A percentile compares a stretch with the other conserved stretches of the same genome.
Evolutionary conservation across 2,113 vertebrate genomes (phyloP).

Genomic region (Pollimyrus isidori): DNA sequence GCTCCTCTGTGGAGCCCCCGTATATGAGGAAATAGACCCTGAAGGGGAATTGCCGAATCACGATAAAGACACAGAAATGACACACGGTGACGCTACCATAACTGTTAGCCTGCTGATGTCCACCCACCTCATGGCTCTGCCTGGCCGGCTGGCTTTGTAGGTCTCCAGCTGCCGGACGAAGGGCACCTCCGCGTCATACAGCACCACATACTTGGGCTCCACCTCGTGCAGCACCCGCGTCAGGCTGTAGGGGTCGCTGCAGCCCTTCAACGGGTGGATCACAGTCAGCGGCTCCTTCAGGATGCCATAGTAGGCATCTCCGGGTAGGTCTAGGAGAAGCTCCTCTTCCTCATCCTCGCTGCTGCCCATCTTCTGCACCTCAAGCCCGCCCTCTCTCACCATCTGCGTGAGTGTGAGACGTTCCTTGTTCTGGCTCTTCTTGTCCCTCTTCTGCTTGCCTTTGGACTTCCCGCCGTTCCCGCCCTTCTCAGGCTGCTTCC

Average conservation of each 20-base stretch:
- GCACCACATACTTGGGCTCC: conserved; percentile 79
- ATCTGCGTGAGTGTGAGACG: conserved; percentile 76
- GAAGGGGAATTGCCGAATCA: not conserved
- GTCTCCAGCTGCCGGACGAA: conserved; percentile 92
- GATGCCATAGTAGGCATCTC: conserved; percentile 78
- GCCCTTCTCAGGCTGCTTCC: conserved; percentile 32
- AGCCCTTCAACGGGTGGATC: conserved; percentile 83
- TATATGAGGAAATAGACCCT: conserved; percentile 98
- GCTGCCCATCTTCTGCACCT: conserved; percentile 40
- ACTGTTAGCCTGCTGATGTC: not conserved
- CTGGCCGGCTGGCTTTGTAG: conserved; percentile 81
- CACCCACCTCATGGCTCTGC: conserved; percentile 71
- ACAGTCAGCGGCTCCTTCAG: conserved; percentile 80
- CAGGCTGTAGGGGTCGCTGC: conserved; percentile 80
- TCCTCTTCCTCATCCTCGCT: conserved; percentile 58
- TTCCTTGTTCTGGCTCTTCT: conserved; percentile 50
- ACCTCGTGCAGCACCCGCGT: conserved; percentile 83
- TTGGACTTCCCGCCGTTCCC: conserved; percentile 56
- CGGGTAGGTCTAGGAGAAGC: conserved; percentile 66
- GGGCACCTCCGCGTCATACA: conserved; percentile 84
- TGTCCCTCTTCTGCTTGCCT: conserved; percentile 41
- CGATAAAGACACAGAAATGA: not conserved
- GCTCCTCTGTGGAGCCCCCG: conserved; percentile 89
- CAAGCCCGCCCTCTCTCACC: conserved; percentile 51
- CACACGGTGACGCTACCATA: not conserved